Base-by-base conservation (phyloP, 2,888 invertebrate genomes). In the Deilephila porcellus region DNA sequence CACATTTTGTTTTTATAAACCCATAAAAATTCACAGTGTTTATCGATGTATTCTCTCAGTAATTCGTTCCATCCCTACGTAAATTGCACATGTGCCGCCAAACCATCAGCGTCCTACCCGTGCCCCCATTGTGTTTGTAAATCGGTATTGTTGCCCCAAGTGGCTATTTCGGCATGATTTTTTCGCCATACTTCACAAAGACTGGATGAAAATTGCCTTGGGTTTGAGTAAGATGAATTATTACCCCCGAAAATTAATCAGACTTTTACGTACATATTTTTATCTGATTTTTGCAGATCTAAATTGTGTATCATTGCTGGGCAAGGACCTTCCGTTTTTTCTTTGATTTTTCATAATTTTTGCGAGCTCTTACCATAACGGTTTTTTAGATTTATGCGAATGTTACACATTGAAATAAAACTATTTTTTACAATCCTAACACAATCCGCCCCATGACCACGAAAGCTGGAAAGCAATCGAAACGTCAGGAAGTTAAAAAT, bases 131-230 rank as follows among this genome's bases (percentile, higher is more conserved):
- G 80, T 79, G 79, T 77, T 76, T 76, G 73, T 75, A 76, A 71
- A 71, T 72, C 71, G 67, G 70, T 72, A 71, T 72, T 70, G 71
- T 74, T 53, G 77, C 75, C 74, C 75, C 75, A 79, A 81, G 80
- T 80, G 80, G 76, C 80, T 80, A 79, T 81, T 80, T 79, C 74
- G 74, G 76, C 62, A 73, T 73, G 53, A 71, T 73, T 73, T 73
- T 71, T 70, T 64, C 70, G 76, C 60, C 71, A 72, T 62, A 32
- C 71, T 67, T 72, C 74, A 64, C 71, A 63, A 71, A 76, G 72
- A 73, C 71, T 73, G 76, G 72, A 71, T 71, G 74, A 77, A 79
- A 81, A 82, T 78, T 80, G 76, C 80, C 76, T 76, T 45, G 70
- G 70, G 62, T 71, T 71, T 70, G 45, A 19, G 62, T 67, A 7